Conservation (phyloP, 2,113 vertebrate species). For the Myanophis thanlyinensis region DNA sequence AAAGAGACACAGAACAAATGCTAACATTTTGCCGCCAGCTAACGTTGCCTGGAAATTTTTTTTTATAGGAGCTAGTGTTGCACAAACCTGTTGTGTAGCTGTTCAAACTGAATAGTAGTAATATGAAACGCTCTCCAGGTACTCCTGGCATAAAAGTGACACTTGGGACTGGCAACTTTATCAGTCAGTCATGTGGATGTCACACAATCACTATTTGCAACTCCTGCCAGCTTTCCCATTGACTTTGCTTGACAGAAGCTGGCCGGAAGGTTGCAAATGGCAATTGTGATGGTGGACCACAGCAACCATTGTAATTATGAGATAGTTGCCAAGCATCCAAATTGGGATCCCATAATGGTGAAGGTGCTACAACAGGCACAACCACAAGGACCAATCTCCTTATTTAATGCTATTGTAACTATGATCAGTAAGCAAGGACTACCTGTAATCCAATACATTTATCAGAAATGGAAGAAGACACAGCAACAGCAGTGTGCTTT, state of each 20-base stretch:
- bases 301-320: neutral
- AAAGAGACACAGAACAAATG: neutral
- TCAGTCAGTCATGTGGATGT: neutral
- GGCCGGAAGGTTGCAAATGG: neutral
- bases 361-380: neutral
- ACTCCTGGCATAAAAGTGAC: neutral
- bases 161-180: neutral
- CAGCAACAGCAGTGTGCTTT: neutral
- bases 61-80: neutral
- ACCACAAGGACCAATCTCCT: neutral
- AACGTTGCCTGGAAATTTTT: neutral
- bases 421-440: neutral
- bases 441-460: neutral
- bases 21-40: neutral
- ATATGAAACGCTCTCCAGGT: neutral
- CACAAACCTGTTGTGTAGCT: neutral
- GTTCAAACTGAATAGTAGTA: neutral
- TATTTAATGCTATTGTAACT: neutral
- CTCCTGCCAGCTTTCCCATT: neutral
- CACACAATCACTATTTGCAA: neutral
- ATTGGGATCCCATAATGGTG: neutral
- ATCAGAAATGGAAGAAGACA: neutral
- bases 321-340: neutral
- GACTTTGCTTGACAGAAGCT: neutral
- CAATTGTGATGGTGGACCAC: neutral